Base-by-base conservation (phyloP, 2,113 vertebrate genomes). In the Neodon shergylaensis region DNA sequence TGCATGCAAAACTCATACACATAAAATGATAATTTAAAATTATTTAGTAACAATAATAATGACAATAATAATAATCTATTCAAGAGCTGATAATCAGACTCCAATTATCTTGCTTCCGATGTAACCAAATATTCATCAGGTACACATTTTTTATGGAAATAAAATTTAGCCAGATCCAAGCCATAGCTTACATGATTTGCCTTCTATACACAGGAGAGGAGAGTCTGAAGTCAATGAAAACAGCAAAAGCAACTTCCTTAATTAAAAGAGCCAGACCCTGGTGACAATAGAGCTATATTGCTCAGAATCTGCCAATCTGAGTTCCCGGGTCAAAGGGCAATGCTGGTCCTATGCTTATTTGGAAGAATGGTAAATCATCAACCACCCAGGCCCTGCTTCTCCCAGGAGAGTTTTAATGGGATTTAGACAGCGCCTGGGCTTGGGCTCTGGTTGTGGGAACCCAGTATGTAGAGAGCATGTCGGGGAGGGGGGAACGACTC, bases 351-450 rank as follows among this genome's bases (percentile, higher is more conserved):
- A 28, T 10, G 7, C 88, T 90, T 90, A 78, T 84, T 93, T 84
- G 70, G n/a, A 95, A 93, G 47, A 90, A 90, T 5, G 33, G 70
- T 92, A 93, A 96, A 96, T 93, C 86, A 96, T 96, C 93, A 91
- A 61, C 96, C 65, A 96, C 26, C 61, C 17, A 24, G 36, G 24
- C 47, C 11, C 14, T 3, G 7, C 0, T 26, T 36, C 36, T 47
- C 63, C 81, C 11, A 47, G n/a, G 24, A 68, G 9, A n/a, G 5
- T 39, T 52, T 78, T 77, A 82, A 68, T 92, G 63, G 68, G 16
- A 54, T 54, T 88, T 66, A 94, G n/a, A 63, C 47, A 31, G 8
- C 0, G 72, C 44, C 13, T 13, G 39, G 17, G 33, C 39, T 31
- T 24, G 54, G 65, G n/a, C 12, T 28, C 6, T 70, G 84, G 9